These are phyloP conservation scores for Myrmecobius fasciatus DNA, from an alignment of 2,113 vertebrate genomes.

Conservation along the genomic window DNA sequence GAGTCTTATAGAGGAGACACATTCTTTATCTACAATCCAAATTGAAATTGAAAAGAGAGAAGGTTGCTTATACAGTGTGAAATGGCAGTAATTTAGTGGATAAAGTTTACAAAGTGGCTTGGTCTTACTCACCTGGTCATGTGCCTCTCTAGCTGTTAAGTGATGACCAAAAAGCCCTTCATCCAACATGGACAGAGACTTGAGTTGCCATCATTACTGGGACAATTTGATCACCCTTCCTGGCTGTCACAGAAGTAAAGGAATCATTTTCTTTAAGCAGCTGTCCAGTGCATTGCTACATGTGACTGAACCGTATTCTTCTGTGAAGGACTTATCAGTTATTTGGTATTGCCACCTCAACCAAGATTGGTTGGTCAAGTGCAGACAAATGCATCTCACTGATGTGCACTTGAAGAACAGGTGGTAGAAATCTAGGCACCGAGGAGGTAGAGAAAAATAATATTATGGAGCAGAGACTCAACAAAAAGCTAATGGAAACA, in stretches of 20 bases:
- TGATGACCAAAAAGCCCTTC: neutral
- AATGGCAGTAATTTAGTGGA: neutral
- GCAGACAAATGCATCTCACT: neutral
- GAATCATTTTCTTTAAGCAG: neutral
- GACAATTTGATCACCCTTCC: neutral
- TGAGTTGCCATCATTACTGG: neutral
- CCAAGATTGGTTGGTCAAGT: neutral
- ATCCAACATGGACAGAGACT: neutral
- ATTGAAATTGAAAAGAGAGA: neutral
- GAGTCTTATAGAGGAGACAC: neutral
- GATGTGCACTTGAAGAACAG: neutral
- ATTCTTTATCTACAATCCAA: conserved; percentile 70
- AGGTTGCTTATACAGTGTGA: neutral
- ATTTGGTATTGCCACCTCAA: neutral
- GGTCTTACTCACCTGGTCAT: neutral
- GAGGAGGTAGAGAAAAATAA: neutral
- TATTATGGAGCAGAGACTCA: neutral
- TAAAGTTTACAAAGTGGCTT: neutral
- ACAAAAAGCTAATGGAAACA: neutral
- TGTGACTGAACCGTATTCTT: neutral
- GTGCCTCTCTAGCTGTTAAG: neutral
- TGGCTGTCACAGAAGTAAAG: neutral
- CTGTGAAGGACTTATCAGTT: neutral
- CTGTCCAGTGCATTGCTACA: neutral
- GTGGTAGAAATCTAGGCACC: neutral